Conservation (phyloP, 2,888 invertebrate genomes). For the Drosophila pegasa region DNA sequence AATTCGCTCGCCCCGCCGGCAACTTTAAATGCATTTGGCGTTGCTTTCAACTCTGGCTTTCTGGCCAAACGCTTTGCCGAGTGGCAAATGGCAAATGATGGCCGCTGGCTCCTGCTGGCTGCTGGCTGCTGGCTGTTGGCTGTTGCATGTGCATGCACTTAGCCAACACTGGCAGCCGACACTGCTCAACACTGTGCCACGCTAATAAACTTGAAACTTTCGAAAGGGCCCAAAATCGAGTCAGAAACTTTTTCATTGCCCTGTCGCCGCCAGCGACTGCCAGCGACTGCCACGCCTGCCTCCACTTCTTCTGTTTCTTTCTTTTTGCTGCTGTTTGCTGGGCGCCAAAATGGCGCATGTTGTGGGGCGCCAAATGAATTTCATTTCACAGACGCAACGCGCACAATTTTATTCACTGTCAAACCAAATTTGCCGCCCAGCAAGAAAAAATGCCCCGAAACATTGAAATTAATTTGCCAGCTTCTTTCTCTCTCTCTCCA, state of each 20-base stretch:
- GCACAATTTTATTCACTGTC: slow-evolving; percentile 77
- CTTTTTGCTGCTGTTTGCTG: slow-evolving; percentile 9
- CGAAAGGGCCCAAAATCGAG: slow-evolving; percentile 38
- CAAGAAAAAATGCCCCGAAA: slow-evolving; percentile 3
- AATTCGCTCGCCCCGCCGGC: slow-evolving; percentile 15
- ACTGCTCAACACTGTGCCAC: slow-evolving; percentile 41
- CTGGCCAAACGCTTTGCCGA: slow-evolving; percentile 37
- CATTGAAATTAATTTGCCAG: slow-evolving; percentile 71
- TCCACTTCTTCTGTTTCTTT: slow-evolving; percentile 10
- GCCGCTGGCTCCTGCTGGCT: no score
- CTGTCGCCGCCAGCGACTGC: slow-evolving; percentile 19
- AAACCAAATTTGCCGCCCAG: slow-evolving; percentile 70
- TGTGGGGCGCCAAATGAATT: slow-evolving; percentile 78
- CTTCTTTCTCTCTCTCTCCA: slow-evolving; percentile 25
- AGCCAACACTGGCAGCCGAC: slow-evolving; percentile 52
- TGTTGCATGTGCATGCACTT: slow-evolving; percentile 38
- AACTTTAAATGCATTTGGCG: slow-evolving; percentile 59
- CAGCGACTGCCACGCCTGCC: not conserved
- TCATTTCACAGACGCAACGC: slow-evolving; percentile 75
- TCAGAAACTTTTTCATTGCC: slow-evolving; percentile 65
- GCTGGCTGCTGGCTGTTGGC: no score
- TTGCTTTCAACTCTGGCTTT: slow-evolving; percentile 55
- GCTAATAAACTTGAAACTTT: slow-evolving; percentile 75
- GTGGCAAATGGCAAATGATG: no score
- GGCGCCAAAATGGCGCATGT: slow-evolving; percentile 63